Percentiles rank a stretch among this genome's conserved stretches.
phyloP scores from a whole-genome alignment of 2,113 vertebrate genomes.

The Vulpes lagopus region DNA sequence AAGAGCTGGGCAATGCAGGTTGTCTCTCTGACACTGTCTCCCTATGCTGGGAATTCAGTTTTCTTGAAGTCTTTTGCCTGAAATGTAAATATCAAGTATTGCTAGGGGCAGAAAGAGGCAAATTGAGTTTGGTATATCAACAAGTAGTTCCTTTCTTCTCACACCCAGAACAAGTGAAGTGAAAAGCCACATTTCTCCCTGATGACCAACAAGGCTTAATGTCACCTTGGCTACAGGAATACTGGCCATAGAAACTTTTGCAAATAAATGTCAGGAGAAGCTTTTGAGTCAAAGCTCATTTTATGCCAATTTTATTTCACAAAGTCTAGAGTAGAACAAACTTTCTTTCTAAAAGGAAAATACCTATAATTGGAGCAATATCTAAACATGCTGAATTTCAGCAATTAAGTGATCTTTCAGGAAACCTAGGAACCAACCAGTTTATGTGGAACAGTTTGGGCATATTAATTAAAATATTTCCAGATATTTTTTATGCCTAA shows the following conservation, averaged over 20 bases:
- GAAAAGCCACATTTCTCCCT: conserved; percentile 60
- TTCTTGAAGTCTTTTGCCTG: not conserved
- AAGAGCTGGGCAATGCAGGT: not conserved
- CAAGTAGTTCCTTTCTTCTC: conserved; percentile 38
- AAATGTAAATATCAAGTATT: conserved; percentile 46
- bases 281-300: conserved; percentile 58
- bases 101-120: not conserved
- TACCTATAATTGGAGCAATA: not conserved
- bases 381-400: conserved; percentile 6
- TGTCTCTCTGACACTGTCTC: not conserved
- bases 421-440: not conserved
- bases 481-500: not conserved
- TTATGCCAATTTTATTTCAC: conserved; percentile 40
- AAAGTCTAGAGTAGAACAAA: not conserved
- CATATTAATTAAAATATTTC: not conserved
- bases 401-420: not conserved
- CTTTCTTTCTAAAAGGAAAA: conserved; percentile 52
- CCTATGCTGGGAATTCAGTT: not conserved
- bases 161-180: not conserved
- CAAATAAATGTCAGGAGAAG: conserved; percentile 64
- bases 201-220: conserved; percentile 30
- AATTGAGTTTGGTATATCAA: not conserved
- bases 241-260: conserved; percentile 60
- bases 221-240: conserved; percentile 32
- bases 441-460: not conserved